Conservation (phyloP, 1,140 invertebrate species). For the Drosophila hydei region DNA sequence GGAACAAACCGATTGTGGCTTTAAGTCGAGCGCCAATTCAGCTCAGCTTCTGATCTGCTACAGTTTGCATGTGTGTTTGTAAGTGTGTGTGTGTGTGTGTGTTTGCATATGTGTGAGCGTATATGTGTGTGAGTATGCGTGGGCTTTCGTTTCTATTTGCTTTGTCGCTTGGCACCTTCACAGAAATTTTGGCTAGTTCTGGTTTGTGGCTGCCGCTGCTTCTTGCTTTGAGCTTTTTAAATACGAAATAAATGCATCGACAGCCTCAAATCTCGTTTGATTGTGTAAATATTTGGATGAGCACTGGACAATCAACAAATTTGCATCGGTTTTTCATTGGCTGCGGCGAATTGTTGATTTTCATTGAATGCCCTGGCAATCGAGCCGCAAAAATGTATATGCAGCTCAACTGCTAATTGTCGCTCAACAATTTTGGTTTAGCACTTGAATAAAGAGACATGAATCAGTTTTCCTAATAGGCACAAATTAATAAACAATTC, state of each 20-base stretch:
- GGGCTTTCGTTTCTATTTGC: slow-evolving; percentile 23
- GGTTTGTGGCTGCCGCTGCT: slow-evolving; percentile 4
- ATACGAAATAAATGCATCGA: slow-evolving; percentile 66
- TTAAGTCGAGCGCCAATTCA: background rate
- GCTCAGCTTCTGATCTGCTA: slow-evolving; percentile 1
- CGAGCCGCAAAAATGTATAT: slow-evolving; percentile 16
- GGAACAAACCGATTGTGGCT: background rate
- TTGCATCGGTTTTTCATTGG: slow-evolving; percentile 13
- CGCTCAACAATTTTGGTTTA: slow-evolving; percentile 16
- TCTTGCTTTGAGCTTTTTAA: slow-evolving; percentile 43
- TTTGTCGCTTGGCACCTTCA: slow-evolving; percentile 47
- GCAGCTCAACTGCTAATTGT: slow-evolving; percentile 17
- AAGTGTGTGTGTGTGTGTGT: background rate
- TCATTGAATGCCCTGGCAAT: background rate
- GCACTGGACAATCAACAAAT: slow-evolving; percentile 14
- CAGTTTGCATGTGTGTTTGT: background rate
- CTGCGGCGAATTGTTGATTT: slow-evolving; percentile 27
- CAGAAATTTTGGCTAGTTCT: slow-evolving; percentile 35
- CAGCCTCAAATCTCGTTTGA: slow-evolving; percentile 69
- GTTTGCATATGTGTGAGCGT: background rate
- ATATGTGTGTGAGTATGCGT: too few relatives aligned
- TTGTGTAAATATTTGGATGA: slow-evolving; percentile 67
- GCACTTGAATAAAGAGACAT: slow-evolving; percentile 2
- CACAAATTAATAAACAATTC: slow-evolving; percentile 14
- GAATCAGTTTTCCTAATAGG: slow-evolving; percentile 7